These are phyloP conservation scores for Drosophila persimilis DNA, from an alignment of 1,140 invertebrate species.

Conservation along the genomic window DNA sequence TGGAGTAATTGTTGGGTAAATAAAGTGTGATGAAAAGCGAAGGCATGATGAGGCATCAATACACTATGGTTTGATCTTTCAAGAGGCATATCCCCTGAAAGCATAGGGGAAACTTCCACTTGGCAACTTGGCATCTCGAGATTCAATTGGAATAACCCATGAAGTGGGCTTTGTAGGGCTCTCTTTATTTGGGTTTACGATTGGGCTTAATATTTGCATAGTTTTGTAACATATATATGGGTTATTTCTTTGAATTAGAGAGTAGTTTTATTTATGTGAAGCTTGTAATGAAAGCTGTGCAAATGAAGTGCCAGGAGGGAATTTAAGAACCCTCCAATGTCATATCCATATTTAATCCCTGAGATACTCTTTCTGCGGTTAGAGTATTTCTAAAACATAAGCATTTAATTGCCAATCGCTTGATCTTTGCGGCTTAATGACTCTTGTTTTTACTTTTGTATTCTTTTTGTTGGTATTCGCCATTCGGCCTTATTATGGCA, in stretches of 20 bases:
- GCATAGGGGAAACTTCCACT: conserved; percentile 23
- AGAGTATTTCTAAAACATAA: conserved; percentile 21
- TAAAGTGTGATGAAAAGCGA: conserved; percentile 32
- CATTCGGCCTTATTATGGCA: conserved; percentile 45
- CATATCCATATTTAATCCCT: not conserved
- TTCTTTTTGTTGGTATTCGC: conserved; percentile 18
- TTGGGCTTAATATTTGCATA: conserved; percentile 45
- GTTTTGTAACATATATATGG: conserved; percentile 43
- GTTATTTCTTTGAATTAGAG: not conserved
- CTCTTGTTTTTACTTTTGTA: conserved; percentile 16
- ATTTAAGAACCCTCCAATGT: too few relatives aligned
- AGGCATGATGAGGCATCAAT: conserved; percentile 45
- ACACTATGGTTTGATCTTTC: conserved; percentile 24
- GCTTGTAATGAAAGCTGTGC: too few relatives aligned
- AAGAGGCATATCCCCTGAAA: conserved; percentile 24
- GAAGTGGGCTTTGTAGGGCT: conserved; percentile 30
- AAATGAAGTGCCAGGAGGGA: too few relatives aligned
- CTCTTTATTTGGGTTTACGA: conserved; percentile 38
- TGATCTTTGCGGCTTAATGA: conserved; percentile 31
- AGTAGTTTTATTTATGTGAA: too few relatives aligned
- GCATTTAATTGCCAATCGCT: conserved; percentile 25
- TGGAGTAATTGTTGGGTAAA: conserved; percentile 42
- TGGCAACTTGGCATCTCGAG: conserved; percentile 19
- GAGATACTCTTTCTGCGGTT: not conserved
- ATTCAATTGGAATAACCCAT: conserved; percentile 4